A percentile compares a stretch with the other conserved stretches of the same genome.
Conservation (phyloP, 2,888 invertebrate species). For the Caenorhabditis uteleia region DNA sequence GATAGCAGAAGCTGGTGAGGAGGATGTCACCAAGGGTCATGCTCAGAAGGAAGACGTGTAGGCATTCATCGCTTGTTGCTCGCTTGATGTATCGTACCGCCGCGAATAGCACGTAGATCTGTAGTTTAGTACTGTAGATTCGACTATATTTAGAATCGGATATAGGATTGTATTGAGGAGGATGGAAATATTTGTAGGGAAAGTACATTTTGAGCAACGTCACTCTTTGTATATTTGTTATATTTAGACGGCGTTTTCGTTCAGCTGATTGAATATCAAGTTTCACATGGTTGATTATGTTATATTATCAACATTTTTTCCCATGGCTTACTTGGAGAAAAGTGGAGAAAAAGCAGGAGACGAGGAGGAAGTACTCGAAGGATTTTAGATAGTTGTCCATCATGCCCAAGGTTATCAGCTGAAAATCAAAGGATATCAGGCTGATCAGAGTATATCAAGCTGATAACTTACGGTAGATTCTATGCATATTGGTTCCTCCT, state of each 20-base stretch:
- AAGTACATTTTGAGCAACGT: no score
- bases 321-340: constrained; percentile 34
- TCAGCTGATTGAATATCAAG: no score
- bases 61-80: constrained; percentile 63
- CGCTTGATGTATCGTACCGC: constrained; percentile 56
- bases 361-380: constrained; percentile 30
- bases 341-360: constrained; percentile 35
- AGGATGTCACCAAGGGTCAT: constrained; percentile 67
- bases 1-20: constrained; percentile 65
- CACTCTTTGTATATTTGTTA: no score
- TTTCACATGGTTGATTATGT: not conserved
- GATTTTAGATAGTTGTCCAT: constrained; percentile 28
- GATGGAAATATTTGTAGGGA: no score
- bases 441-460: no score
- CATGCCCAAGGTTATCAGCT: constrained; percentile 19
- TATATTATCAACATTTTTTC: not conserved
- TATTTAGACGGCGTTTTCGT: no score
- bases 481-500: no score
- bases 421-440: constrained; percentile 8
- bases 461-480: no score
- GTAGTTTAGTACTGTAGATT: no score
- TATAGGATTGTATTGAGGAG: no score
- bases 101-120: constrained; percentile 55
- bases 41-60: constrained; percentile 65
- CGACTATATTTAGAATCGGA: no score